These are phyloP conservation scores for Rhipidura dahli DNA, from an alignment of 2,113 vertebrate species.

Conservation along the genomic window DNA sequence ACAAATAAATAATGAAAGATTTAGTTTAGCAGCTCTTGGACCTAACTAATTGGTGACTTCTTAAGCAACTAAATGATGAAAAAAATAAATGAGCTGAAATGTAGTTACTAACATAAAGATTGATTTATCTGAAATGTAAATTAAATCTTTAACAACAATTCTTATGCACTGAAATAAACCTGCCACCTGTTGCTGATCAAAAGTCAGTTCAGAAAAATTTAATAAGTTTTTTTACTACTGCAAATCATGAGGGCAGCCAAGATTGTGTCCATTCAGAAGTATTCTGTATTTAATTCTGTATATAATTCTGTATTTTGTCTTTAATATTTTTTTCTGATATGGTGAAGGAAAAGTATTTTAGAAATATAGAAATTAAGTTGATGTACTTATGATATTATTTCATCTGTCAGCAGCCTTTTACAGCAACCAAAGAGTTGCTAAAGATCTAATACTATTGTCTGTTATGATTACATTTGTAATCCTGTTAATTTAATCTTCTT, in stretches of 20 bases:
- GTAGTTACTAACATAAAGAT: background rate
- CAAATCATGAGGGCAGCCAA: background rate
- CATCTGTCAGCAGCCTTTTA: background rate
- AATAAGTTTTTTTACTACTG: background rate
- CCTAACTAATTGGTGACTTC: background rate
- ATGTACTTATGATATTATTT: background rate
- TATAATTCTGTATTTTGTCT: background rate
- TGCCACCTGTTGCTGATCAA: background rate
- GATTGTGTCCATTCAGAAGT: background rate
- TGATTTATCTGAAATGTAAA: background rate
- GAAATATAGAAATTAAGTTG: background rate
- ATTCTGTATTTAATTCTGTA: no score
- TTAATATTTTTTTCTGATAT: background rate
- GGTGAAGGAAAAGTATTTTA: background rate
- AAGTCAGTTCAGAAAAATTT: background rate
- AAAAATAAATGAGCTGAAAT: background rate
- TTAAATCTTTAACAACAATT: background rate
- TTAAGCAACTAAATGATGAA: background rate
- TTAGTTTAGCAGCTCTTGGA: background rate
- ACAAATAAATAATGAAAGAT: background rate
- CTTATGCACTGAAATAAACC: background rate
- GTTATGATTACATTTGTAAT: constrained; percentile 34
- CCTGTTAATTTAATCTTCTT: constrained; percentile 54
- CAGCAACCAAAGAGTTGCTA: background rate
- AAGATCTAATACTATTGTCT: constrained; percentile 29